Evolutionary conservation across 2,797 vertebrate species (phyloP), one percentile per base, ranked within the genome.

Genomic region (Gastrophryne carolinensis): DNA sequence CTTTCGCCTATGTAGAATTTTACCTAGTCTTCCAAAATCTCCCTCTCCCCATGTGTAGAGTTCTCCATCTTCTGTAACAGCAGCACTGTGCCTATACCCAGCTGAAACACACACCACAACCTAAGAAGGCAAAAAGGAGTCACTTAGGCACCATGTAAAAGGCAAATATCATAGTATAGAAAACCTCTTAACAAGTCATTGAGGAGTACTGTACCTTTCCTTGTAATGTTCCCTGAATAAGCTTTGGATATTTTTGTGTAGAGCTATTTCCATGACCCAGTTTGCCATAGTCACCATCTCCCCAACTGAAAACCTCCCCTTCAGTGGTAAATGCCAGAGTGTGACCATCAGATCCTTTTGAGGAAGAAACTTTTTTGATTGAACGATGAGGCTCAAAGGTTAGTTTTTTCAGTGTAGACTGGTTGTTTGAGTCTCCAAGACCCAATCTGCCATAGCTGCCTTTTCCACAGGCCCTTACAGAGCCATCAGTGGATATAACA

Each of bases 301-400:
- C 92, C 92, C 92, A 93, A 79, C 92, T 93, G 86, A 93, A 93
- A 75, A 93, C 92, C 83, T 93, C 92, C 62, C 92, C 92, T 84
- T 93, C 92, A 15, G 90, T 90, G 7, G 91, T 93, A 80, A 93
- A 92, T 10, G 92, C 91, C 81, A 93, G 82, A 15, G 92, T 93
- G 62, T 93, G 92, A 44, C 92, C 92, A 82, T 93, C 92, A 23
- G 92, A 93, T 74, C 92, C 92, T 86, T 93, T 93, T 23, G 92
- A 93, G 67, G 92, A 93, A 0, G 92, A 93, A 47, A 93, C 91
- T 66, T 93, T 92, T 78, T 92, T 92, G 82, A 93, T 91, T 30
- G 91, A 92, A 3, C 90, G 88, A n/a, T 93, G 92, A 80, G 92
- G 92, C 74, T 93, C 92, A 84, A 93, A 93, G 32, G 91, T 72